Evolutionary conservation across 2,888 invertebrate genomes (phyloP).

Genomic region (Caprella mutica): DNA sequence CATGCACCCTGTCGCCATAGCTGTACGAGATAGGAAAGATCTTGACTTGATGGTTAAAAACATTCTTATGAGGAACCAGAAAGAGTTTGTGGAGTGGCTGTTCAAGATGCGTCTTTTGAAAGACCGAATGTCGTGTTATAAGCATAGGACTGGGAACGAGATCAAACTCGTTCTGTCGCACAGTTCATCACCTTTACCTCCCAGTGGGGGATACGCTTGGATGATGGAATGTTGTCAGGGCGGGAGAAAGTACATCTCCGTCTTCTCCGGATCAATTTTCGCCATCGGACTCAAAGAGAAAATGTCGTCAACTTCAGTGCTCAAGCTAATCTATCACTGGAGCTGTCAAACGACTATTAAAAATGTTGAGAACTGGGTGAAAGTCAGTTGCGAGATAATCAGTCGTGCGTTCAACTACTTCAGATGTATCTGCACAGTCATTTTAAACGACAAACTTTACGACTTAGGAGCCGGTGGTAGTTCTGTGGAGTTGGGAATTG

Average conservation of each 20-base stretch:
- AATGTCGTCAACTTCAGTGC: slow-evolving; percentile 57
- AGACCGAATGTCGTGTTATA: slow-evolving; percentile 3
- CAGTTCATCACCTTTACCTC: slow-evolving; percentile 20
- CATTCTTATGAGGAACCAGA: slow-evolving; percentile 21
- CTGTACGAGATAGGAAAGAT: slow-evolving; percentile 22
- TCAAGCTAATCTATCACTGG: slow-evolving; percentile 83
- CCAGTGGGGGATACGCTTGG: slow-evolving; percentile 73
- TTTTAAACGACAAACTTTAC: slow-evolving; percentile 48
- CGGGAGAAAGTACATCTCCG: slow-evolving; percentile 69
- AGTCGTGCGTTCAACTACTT: slow-evolving; percentile 58
- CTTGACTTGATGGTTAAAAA: slow-evolving; percentile 27
- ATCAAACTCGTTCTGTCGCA: slow-evolving; percentile 30
- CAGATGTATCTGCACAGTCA: slow-evolving; percentile 65
- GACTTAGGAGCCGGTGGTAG: slow-evolving; percentile 34
- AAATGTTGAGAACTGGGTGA: slow-evolving; percentile 80
- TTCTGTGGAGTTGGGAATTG: slow-evolving; percentile 54
- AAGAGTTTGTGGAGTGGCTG: slow-evolving; percentile 31
- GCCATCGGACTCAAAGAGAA: slow-evolving; percentile 63
- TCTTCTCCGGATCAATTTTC: slow-evolving; percentile 74
- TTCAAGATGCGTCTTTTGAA: slow-evolving; percentile 9
- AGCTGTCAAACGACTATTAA: slow-evolving; percentile 78
- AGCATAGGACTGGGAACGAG: background rate
- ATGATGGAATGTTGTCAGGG: slow-evolving; percentile 66
- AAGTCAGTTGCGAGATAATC: slow-evolving; percentile 51
- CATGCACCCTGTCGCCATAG: slow-evolving; percentile 18